phyloP scores from a whole-genome alignment of 2,113 vertebrate species.

The Synodontis membranacea region DNA sequence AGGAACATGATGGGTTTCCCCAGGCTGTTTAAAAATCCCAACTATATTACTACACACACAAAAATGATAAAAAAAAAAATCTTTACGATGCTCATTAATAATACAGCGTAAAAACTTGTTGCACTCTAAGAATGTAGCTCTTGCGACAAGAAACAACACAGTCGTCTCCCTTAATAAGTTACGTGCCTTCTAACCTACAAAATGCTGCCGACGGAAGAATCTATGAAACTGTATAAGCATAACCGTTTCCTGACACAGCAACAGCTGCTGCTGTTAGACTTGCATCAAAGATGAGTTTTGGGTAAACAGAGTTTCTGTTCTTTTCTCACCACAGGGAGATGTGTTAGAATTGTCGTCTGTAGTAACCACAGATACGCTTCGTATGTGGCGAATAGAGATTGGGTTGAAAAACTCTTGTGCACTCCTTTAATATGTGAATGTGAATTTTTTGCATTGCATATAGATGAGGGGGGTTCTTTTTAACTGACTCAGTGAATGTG shows the following conservation, averaged over 20 bases:
- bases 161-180: not conserved
- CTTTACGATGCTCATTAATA: not conserved
- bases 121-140: not conserved
- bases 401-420: not conserved
- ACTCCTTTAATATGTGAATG: not conserved
- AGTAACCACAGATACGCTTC: conserved; percentile 12
- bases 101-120: not conserved
- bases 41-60: not conserved
- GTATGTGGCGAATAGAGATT: not conserved
- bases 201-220: too few species aligned
- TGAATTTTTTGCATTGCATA: not conserved
- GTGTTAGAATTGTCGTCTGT: not conserved
- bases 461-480: not conserved
- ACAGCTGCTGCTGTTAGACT: not conserved
- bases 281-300: not conserved
- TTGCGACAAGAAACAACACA: not conserved
- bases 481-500: not conserved
- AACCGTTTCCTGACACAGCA: not conserved
- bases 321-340: not conserved
- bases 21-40: not conserved
- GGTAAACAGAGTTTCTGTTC: not conserved
- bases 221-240: not conserved
- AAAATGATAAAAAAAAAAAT: not conserved
- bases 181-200: not conserved
- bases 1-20: not conserved